Evolutionary conservation across 2,888 invertebrate genomes (phyloP).

Genomic region (Pristionchus entomophagus): DNA sequence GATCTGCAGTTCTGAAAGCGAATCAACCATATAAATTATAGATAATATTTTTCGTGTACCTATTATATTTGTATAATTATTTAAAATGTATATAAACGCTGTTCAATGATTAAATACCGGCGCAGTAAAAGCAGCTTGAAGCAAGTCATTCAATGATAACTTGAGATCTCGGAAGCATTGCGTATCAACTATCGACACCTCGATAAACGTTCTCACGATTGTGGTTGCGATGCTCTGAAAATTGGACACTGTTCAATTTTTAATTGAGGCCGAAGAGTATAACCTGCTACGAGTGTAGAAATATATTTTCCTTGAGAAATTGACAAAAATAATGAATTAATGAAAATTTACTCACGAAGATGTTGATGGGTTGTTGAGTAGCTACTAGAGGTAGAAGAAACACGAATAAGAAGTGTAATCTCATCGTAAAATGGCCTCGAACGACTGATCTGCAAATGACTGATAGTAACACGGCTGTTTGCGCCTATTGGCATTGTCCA

Average conservation of each 20-base stretch:
- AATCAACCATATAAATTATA: too few species aligned
- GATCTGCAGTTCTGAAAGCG: too few species aligned
- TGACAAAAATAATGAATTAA: too few species aligned
- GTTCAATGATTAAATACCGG: too few species aligned
- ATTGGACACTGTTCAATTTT: neutral
- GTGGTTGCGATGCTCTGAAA: neutral
- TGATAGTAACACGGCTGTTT: too few species aligned
- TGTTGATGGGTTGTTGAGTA: neutral
- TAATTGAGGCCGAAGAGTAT: too few species aligned
- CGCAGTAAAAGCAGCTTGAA: neutral
- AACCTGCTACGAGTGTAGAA: too few species aligned
- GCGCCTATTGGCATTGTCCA: too few species aligned
- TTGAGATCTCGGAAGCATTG: neutral
- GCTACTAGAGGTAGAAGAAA: neutral
- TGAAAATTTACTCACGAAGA: neutral
- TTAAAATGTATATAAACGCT: neutral
- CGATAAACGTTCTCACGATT: neutral
- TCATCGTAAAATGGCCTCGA: too few species aligned
- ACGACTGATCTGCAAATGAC: too few species aligned
- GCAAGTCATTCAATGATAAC: neutral
- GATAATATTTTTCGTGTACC: neutral
- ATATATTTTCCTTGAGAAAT: too few species aligned
- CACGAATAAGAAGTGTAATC: too few species aligned
- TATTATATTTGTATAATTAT: neutral
- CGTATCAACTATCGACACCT: neutral